phyloP scores from a whole-genome alignment of 2,797 vertebrate species.

The Odontamblyopus rebecca region DNA sequence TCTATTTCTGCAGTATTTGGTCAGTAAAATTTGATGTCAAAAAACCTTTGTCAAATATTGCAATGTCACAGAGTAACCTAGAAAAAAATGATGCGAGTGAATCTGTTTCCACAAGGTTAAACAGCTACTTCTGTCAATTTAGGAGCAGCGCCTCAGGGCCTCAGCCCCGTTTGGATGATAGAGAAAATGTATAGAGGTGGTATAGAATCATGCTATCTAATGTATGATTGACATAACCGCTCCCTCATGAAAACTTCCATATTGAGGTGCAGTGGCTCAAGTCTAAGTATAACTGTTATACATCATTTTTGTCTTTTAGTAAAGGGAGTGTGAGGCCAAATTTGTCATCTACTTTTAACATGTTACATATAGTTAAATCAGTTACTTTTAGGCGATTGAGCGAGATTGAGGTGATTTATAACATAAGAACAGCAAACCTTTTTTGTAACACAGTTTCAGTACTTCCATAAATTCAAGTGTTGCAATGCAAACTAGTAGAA shows the following conservation, averaged over 20 bases:
- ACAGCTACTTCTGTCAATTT: slow-evolving; percentile 12
- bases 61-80: not conserved
- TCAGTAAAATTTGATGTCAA: not conserved
- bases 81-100: not conserved
- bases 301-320: not conserved
- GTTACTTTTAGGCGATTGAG: too few species aligned
- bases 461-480: too few species aligned
- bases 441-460: too few species aligned
- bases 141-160: not conserved
- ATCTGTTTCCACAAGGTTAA: slow-evolving; percentile 10
- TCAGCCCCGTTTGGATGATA: not conserved
- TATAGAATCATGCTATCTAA: not conserved
- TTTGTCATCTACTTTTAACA: too few species aligned
- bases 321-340: too few species aligned
- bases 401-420: too few species aligned
- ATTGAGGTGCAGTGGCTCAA: too few species aligned
- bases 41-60: not conserved
- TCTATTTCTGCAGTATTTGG: not conserved
- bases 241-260: not conserved
- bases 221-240: not conserved
- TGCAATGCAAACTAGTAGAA: too few species aligned
- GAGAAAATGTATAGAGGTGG: not conserved
- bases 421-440: too few species aligned
- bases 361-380: too few species aligned
- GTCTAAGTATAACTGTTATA: too few species aligned